Evolutionary conservation across 64 coral and sea anemone species (phyloP), one percentile per base, ranked within the genome.

Genomic region (Stichodactyla mertensii): DNA sequence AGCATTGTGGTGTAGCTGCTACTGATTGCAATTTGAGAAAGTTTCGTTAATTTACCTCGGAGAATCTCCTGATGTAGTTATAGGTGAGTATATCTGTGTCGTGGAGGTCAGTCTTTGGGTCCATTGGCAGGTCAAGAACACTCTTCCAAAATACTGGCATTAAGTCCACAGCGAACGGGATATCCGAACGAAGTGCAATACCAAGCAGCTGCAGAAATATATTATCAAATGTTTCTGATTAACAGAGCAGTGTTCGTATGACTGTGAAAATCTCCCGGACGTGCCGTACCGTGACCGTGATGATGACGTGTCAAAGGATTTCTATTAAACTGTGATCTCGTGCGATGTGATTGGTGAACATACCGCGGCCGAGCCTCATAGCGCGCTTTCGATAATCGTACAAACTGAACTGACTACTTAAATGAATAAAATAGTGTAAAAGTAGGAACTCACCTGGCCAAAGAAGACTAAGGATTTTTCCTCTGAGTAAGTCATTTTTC

Each of bases 91-190:
- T 91, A 82, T 99, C 96, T 52, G 90, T 89, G 52, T 94, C 96
- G 74, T 79, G 86, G 18, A 99, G 85, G 67, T 99, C 93, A 8
- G 79, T 51, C 7, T 90, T 58, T 4, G 88, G 84, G 86, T 95
- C 84, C 24, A 99, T 79, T 6, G 89, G 92, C 16, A 94, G 85
- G 59, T 87, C 93, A 60, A 99, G 86, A 18, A 99, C 77, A 86
- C 93, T 95, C 85, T 99, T 99, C 96, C 96, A 99, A 85, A 99
- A 99, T 54, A 80, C 91, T 3, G 96, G 90, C 74, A 99, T 74
- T 71, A 99, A 58, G 79, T 99, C 96, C 82, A 99, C 57, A 66
- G 96, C 96, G 16, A 99, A 87, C 13, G 96, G 96, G 57, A 99
- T 99, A 53, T 99, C 96, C 52, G 96, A 92, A 15, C 96, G 84